These are phyloP conservation scores for Zeugodacus cucurbitae DNA, from an alignment of 1,140 invertebrate genomes.

Conservation along the genomic window DNA sequence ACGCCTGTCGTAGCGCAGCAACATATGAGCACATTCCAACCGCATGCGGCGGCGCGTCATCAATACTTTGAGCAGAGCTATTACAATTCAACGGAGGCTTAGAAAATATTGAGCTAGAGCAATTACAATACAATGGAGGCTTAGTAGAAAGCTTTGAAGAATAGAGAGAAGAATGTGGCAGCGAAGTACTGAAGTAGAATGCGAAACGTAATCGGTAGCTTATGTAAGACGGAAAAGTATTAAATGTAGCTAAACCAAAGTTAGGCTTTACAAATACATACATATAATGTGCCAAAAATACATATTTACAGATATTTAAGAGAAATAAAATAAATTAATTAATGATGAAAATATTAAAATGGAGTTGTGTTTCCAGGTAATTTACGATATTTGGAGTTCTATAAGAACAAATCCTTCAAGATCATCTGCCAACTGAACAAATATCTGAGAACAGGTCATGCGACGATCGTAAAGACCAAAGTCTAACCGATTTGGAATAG, in stretches of 20 bases:
- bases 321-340: background rate
- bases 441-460: too few species aligned
- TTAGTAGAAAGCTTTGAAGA: background rate
- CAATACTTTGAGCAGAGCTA: background rate
- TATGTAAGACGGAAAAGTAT: background rate
- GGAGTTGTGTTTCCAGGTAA: too few species aligned
- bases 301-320: background rate
- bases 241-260: background rate
- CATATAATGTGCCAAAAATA: slow-evolving; percentile 4
- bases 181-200: background rate
- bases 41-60: background rate
- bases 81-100: slow-evolving; percentile 15
- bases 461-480: too few species aligned
- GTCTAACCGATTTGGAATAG: too few species aligned
- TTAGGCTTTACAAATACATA: background rate
- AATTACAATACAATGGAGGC: background rate
- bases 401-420: too few species aligned
- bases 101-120: background rate
- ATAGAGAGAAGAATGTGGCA: background rate
- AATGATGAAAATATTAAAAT: background rate
- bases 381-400: too few species aligned
- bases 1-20: background rate
- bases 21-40: background rate
- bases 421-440: too few species aligned
- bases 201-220: background rate